phyloP scores from a whole-genome alignment of 2,888 invertebrate genomes.

The Watsonalla binaria region DNA sequence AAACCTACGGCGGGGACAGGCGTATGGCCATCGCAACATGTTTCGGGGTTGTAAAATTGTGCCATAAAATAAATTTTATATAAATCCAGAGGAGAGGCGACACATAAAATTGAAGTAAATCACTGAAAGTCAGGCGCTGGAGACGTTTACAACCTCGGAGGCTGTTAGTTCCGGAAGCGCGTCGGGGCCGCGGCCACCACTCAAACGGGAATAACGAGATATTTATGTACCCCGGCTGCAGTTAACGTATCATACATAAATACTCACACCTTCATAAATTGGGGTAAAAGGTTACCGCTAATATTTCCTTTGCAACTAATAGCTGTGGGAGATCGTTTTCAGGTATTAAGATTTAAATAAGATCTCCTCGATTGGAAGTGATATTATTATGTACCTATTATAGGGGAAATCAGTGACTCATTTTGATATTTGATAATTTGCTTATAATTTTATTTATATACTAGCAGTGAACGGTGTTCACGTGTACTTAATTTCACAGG shows the following conservation, averaged over 20 bases:
- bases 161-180: constrained; percentile 67
- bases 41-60: constrained; percentile 65
- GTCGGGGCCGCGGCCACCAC: constrained; percentile 46
- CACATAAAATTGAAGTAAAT: constrained; percentile 77
- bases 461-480: too few relatives aligned
- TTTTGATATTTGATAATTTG: too few relatives aligned
- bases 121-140: constrained; percentile 72
- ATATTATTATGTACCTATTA: constrained; percentile 5
- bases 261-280: constrained; percentile 14
- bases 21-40: constrained; percentile 58
- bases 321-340: constrained; percentile 9
- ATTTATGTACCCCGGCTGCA: constrained; percentile 42
- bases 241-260: constrained; percentile 25
- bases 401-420: too few relatives aligned
- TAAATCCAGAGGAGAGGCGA: constrained; percentile 67
- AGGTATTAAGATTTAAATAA: constrained; percentile 9
- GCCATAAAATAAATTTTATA: constrained; percentile 74
- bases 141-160: constrained; percentile 72
- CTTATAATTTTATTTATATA: too few relatives aligned
- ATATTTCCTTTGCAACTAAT: constrained; percentile 12
- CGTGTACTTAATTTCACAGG: too few relatives aligned
- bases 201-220: constrained; percentile 57
- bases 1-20: constrained; percentile 39
- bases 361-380: constrained; percentile 9
- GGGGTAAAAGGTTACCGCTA: constrained; percentile 9